A percentile compares a stretch with the other conserved stretches of the same genome.
phyloP scores from a whole-genome alignment of 2,888 invertebrate species.

The Anagyrus pseudococci region DNA sequence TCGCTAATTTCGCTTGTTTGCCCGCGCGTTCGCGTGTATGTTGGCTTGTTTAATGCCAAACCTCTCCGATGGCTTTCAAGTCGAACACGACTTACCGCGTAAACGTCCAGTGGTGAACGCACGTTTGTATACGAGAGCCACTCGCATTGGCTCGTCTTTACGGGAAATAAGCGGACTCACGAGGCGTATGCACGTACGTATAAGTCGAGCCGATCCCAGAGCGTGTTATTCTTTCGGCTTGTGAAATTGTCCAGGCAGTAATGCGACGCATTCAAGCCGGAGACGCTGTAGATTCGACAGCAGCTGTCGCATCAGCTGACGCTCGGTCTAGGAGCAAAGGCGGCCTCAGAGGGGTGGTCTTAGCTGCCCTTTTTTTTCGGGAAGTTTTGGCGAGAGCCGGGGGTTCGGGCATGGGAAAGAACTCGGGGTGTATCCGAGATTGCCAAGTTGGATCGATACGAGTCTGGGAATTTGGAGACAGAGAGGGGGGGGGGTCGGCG shows the following conservation, averaged over 20 bases:
- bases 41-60: too few relatives aligned
- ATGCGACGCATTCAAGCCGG: constrained; percentile 5
- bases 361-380: background rate
- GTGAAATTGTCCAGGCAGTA: constrained; percentile 11
- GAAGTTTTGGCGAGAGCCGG: background rate
- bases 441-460: background rate
- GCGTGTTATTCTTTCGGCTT: background rate
- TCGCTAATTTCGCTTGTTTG: too few relatives aligned
- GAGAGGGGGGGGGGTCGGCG: background rate
- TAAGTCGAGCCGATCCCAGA: background rate
- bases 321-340: too few relatives aligned
- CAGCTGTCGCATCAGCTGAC: constrained; percentile 35
- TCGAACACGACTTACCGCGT: too few relatives aligned
- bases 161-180: background rate
- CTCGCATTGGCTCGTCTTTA: too few relatives aligned
- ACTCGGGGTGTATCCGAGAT: background rate
- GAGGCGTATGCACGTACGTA: too few relatives aligned
- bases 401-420: background rate
- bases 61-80: too few relatives aligned
- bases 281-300: background rate
- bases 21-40: too few relatives aligned
- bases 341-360: background rate
- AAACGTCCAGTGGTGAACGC: too few relatives aligned
- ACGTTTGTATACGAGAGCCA: too few relatives aligned
- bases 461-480: background rate